Conservation (phyloP, 2,113 vertebrate genomes). For the Propithecus coquereli region DNA sequence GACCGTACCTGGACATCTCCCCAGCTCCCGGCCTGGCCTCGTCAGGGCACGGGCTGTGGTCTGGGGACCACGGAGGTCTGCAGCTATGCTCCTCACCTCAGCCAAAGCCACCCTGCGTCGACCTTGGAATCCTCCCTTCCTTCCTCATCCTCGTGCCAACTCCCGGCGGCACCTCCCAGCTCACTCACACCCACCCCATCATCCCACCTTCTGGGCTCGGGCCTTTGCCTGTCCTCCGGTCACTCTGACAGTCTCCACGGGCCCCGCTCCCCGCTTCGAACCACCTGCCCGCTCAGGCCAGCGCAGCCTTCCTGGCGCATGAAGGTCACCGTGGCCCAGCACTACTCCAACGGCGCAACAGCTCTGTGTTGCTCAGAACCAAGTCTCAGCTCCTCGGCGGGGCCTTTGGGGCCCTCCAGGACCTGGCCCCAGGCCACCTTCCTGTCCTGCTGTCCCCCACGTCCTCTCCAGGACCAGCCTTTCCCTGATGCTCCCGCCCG, state of each 20-base stretch:
- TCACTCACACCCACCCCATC: background rate
- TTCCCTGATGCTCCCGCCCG: background rate
- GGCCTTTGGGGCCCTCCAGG: background rate
- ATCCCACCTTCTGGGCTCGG: background rate
- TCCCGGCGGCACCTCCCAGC: no score
- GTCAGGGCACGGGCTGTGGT: background rate
- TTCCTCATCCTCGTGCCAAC: background rate
- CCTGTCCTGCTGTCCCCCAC: background rate
- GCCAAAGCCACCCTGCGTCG: background rate
- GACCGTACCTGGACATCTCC: background rate
- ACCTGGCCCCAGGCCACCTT: background rate
- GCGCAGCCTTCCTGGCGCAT: background rate
- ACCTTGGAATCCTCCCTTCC: background rate
- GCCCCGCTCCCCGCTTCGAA: background rate
- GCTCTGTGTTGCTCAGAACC: background rate
- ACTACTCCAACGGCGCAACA: background rate
- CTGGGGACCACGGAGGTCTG: background rate
- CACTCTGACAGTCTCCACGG: background rate
- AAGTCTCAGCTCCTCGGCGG: background rate
- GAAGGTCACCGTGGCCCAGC: background rate
- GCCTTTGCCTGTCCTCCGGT: background rate
- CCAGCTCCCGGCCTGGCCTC: background rate
- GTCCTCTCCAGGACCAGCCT: no score
- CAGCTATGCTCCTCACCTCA: background rate
- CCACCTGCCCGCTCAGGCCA: background rate